phyloP scores from a whole-genome alignment of 2,113 vertebrate genomes.

The Raja brachyura region DNA sequence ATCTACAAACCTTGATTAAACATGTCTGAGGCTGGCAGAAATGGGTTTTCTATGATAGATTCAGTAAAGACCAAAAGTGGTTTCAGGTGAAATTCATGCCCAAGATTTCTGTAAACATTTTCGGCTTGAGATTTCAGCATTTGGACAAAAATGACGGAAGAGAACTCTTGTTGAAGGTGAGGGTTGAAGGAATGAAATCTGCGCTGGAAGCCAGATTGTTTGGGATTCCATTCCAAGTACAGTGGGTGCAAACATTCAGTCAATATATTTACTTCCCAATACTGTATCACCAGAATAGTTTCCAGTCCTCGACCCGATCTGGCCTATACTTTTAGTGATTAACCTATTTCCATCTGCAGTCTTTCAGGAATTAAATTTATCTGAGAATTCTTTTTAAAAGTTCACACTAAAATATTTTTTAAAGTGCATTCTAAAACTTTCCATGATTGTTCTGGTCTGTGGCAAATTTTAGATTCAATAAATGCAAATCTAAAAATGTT shows the following conservation, averaged over 20 bases:
- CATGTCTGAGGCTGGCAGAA: not conserved
- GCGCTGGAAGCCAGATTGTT: not conserved
- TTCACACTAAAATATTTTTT: too few species aligned
- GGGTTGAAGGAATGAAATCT: not conserved
- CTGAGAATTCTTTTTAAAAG: too few species aligned
- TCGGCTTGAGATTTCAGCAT: not conserved
- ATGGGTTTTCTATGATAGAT: not conserved
- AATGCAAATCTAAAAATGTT: too few species aligned
- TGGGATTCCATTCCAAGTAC: not conserved
- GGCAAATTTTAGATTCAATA: too few species aligned
- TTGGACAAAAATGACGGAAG: not conserved
- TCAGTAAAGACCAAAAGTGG: not conserved
- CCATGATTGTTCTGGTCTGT: not conserved
- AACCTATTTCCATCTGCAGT: too few species aligned
- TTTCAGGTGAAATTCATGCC: not conserved
- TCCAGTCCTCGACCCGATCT: not conserved
- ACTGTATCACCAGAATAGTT: too few species aligned
- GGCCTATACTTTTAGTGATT: not conserved
- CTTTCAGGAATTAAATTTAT: too few species aligned
- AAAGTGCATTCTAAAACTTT: not conserved
- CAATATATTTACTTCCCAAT: not conserved
- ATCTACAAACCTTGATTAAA: not conserved
- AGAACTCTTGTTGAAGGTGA: not conserved
- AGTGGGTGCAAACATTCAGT: not conserved
- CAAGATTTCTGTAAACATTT: not conserved